Percentiles rank a stretch among this genome's conserved stretches.
Evolutionary conservation across 2,888 invertebrate species (phyloP).

Genomic region (Balanococcus diminutus): DNA sequence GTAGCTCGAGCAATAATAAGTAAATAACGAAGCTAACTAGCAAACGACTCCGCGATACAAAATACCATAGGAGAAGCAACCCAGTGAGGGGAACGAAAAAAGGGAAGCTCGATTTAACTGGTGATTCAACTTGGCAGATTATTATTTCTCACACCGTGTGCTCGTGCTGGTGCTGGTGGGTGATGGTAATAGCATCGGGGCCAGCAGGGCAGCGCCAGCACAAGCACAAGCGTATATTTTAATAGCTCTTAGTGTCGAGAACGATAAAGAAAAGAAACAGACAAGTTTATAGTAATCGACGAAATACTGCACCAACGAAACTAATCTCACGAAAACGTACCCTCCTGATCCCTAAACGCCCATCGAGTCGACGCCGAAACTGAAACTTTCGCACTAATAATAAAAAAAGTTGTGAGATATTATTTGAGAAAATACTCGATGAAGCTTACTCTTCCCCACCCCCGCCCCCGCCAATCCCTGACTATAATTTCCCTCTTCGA

Average conservation of each 20-base stretch:
- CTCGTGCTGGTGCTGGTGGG: no score
- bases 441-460: not conserved
- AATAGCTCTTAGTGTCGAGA: not conserved
- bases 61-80: no score
- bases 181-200: not conserved
- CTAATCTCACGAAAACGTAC: not conserved
- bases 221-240: not conserved
- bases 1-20: not conserved
- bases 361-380: not conserved
- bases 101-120: not conserved
- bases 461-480: not conserved
- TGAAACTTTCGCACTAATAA: slow-evolving; percentile 9
- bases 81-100: not conserved
- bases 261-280: not conserved
- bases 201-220: not conserved
- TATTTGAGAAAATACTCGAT: slow-evolving; percentile 16
- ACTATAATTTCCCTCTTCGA: no score
- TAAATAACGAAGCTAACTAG: not conserved
- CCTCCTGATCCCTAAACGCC: not conserved
- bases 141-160: not conserved
- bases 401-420: slow-evolving; percentile 27
- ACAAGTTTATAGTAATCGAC: slow-evolving; percentile 27
- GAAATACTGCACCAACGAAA: slow-evolving; percentile 25
- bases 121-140: not conserved
- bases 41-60: no score